Evolutionary conservation across 2,113 vertebrate genomes (phyloP).

Genomic region (Arenaria interpres): DNA sequence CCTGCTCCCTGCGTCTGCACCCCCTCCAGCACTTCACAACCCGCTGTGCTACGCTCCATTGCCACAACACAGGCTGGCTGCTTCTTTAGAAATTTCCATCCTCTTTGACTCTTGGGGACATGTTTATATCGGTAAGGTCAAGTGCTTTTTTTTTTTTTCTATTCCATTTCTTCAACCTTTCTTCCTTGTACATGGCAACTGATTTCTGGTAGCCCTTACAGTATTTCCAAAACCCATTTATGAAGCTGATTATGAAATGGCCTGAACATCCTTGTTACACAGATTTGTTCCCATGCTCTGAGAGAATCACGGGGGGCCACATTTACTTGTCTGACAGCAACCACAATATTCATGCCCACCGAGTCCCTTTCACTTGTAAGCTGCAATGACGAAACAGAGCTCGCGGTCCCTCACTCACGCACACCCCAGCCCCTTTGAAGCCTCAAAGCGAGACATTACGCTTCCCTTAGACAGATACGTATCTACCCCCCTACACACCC

Average conservation of each 20-base stretch:
- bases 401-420: background rate
- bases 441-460: background rate
- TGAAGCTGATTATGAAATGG: background rate
- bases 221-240: background rate
- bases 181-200: background rate
- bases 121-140: background rate
- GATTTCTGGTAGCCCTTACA: background rate
- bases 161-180: background rate
- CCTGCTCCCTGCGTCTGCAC: background rate
- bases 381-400: background rate
- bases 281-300: background rate
- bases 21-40: background rate
- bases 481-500: slow-evolving; percentile 71
- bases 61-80: background rate
- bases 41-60: background rate
- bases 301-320: background rate
- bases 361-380: background rate
- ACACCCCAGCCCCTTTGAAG: background rate
- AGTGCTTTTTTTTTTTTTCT: background rate
- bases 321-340: background rate
- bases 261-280: background rate
- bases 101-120: background rate
- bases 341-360: background rate
- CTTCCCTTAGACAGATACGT: slow-evolving; percentile 66
- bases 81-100: background rate